Evolutionary conservation across 2,888 invertebrate genomes (phyloP).

Genomic region (Teleogryllus oceanicus): DNA sequence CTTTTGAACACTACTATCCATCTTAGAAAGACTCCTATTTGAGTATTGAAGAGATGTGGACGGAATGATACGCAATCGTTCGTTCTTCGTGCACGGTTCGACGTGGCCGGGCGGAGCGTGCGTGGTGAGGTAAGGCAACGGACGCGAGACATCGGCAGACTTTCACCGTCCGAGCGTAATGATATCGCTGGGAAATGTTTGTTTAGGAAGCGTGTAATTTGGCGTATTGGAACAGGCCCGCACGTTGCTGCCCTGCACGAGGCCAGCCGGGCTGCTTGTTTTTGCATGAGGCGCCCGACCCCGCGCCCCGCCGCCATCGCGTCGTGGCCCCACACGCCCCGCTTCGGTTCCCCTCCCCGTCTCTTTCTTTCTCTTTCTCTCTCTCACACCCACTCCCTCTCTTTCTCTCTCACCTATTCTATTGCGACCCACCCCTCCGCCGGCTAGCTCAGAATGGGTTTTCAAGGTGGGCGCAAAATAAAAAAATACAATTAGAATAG

Average conservation of each 20-base stretch:
- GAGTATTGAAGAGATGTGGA: too few relatives aligned
- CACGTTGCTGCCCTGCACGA: background rate
- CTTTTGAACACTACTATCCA: too few relatives aligned
- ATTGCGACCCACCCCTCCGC: too few relatives aligned
- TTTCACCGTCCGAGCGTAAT: background rate
- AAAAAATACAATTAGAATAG: too few relatives aligned
- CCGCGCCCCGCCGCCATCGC: background rate
- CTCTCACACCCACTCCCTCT: background rate
- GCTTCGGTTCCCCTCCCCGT: background rate
- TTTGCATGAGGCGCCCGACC: background rate
- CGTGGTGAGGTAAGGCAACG: background rate
- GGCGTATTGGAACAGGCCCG: background rate
- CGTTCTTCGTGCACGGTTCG: too few relatives aligned
- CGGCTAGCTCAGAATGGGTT: too few relatives aligned
- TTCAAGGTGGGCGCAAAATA: too few relatives aligned
- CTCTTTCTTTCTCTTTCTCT: background rate
- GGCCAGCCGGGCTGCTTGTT: background rate
- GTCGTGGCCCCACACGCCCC: background rate
- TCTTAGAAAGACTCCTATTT: too few relatives aligned
- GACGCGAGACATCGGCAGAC: background rate
- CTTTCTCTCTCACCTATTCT: background rate
- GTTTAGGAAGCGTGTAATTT: constrained; percentile 18
- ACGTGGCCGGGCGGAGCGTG: too few relatives aligned
- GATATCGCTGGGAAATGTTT: constrained; percentile 3
- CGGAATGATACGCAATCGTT: too few relatives aligned